Conservation (phyloP, 2,888 invertebrate species). For the Ichneumoninae sp. region DNA sequence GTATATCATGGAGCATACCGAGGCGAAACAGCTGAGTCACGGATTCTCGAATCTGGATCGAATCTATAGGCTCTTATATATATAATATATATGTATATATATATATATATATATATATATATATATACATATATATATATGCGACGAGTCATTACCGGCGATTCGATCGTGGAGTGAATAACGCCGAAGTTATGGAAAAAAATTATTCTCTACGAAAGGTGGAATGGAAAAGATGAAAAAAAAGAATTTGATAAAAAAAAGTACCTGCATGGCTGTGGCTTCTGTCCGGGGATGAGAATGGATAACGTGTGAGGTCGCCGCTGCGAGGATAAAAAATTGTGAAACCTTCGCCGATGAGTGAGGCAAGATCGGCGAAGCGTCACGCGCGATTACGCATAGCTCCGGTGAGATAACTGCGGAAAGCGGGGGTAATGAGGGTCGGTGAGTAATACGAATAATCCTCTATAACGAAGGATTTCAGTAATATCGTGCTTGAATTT, state of each 20-base stretch:
- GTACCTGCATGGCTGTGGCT: constrained; percentile 19
- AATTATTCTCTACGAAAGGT: constrained; percentile 54
- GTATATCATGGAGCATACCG: constrained; percentile 11
- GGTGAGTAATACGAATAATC: neutral
- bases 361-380: neutral
- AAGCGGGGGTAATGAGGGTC: neutral
- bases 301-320: constrained; percentile 2
- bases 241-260: constrained; percentile 39
- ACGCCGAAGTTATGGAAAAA: constrained; percentile 38
- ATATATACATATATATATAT: too few species aligned
- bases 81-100: constrained; percentile 7
- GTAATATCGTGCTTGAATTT: neutral
- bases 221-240: constrained; percentile 36
- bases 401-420: neutral
- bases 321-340: constrained; percentile 40
- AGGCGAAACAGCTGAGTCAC: constrained; percentile 58
- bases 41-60: constrained; percentile 54
- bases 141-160: neutral
- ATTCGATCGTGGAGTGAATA: constrained; percentile 44
- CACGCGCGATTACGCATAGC: constrained; percentile 6
- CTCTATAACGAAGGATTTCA: neutral
- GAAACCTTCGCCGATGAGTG: constrained; percentile 24
- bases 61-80: constrained; percentile 33
- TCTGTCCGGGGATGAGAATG: constrained; percentile 21
- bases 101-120: constrained; percentile 8